These are phyloP conservation scores for Sitobion miscanthi DNA, from an alignment of 1,140 invertebrate genomes.

Conservation along the genomic window DNA sequence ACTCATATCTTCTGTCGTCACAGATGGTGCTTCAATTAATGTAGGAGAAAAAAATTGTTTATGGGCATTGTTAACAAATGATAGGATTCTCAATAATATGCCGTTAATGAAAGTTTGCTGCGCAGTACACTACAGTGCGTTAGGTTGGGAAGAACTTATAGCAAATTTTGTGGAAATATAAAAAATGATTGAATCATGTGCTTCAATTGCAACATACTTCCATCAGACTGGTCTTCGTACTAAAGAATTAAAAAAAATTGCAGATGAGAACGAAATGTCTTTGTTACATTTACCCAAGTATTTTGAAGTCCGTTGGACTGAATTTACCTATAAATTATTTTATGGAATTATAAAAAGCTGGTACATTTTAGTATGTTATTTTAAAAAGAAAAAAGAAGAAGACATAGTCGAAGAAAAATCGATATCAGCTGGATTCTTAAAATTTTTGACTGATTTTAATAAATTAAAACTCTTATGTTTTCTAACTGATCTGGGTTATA, in stretches of 20 bases:
- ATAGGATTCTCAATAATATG: background rate
- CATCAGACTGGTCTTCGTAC: background rate
- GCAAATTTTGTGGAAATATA: background rate
- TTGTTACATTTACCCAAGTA: background rate
- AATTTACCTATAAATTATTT: background rate
- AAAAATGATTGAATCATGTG: background rate
- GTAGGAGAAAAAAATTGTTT: background rate
- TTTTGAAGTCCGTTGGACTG: background rate
- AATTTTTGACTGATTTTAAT: background rate
- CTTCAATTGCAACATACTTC: background rate
- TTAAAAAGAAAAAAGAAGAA: background rate
- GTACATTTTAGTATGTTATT: background rate
- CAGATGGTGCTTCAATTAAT: background rate
- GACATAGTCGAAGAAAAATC: background rate
- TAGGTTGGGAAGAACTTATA: background rate
- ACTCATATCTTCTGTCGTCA: background rate
- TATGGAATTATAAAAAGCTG: background rate
- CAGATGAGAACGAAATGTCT: background rate
- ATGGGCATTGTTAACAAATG: background rate
- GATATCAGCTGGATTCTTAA: background rate
- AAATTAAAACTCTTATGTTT: background rate
- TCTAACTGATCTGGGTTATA: background rate
- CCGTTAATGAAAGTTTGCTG: background rate
- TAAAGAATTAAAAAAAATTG: background rate
- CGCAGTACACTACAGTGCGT: background rate